phyloP scores from a whole-genome alignment of 2,113 vertebrate genomes.

The Stigmatopora argus region DNA sequence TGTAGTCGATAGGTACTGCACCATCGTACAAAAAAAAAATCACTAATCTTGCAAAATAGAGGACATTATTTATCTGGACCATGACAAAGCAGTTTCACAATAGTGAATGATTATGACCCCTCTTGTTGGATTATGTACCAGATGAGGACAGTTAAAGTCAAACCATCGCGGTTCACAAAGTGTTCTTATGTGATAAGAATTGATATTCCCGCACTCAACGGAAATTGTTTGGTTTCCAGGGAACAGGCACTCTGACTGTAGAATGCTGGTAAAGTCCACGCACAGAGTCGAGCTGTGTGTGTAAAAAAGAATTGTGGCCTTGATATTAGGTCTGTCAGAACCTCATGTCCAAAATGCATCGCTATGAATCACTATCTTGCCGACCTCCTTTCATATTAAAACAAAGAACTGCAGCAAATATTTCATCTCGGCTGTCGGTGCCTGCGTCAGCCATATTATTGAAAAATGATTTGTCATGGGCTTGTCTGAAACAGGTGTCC shows the following conservation, averaged over 20 bases:
- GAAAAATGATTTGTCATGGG: slow-evolving; percentile 67
- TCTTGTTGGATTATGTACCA: slow-evolving; percentile 40
- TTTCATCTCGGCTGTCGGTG: slow-evolving; percentile 65
- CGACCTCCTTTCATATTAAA: slow-evolving; percentile 57
- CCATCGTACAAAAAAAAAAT: slow-evolving; percentile 11
- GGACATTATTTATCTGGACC: slow-evolving; percentile 51
- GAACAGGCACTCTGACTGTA: slow-evolving; percentile 18
- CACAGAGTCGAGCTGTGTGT: slow-evolving; percentile 19
- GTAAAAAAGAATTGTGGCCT: slow-evolving; percentile 20
- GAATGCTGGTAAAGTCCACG: slow-evolving; percentile 23
- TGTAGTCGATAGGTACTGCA: neutral
- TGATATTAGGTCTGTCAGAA: slow-evolving; percentile 35
- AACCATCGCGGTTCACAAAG: slow-evolving; percentile 37
- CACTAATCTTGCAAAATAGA: slow-evolving; percentile 34
- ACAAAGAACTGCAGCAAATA: slow-evolving; percentile 66
- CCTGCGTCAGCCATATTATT: slow-evolving; percentile 61
- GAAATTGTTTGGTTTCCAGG: slow-evolving; percentile 40
- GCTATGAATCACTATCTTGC: slow-evolving; percentile 55
- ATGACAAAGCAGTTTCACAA: slow-evolving; percentile 55
- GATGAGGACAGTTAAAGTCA: slow-evolving; percentile 42
- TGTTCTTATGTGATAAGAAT: slow-evolving; percentile 50
- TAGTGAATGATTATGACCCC: slow-evolving; percentile 61
- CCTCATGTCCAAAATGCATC: slow-evolving; percentile 48
- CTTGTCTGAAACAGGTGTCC: slow-evolving; percentile 61
- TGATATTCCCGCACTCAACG: slow-evolving; percentile 37